Base-by-base conservation (phyloP, 1,140 invertebrate species). In the Aradophagus sp. region DNA sequence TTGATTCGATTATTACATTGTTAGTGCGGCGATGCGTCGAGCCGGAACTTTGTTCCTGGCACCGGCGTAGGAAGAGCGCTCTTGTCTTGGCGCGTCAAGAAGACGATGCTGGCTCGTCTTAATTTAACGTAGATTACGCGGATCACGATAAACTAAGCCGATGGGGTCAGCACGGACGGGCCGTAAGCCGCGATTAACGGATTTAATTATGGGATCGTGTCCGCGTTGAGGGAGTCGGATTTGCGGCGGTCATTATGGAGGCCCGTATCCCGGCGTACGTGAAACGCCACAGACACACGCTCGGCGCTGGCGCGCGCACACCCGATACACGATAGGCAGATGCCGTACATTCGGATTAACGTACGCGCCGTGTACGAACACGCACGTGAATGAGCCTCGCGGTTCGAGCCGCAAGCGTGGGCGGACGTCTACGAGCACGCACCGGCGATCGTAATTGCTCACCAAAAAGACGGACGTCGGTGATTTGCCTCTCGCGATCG, bases 141-240 rank as follows among this genome's bases (percentile, higher is more conserved):
- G 82, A 84, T 84, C 80, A 81, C 81, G 83, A 82, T 84, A 84
- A 84, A 82, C 80, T 77, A 80, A 83, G 76, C 79, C 78, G 81
- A 81, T 79, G 80, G 82, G 82, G 82, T 83, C 81, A 83, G 79
- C 80, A 74, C 72, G 52, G 36, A 45, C 42, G 55, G 53, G 11
- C 53, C 47, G 29, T 75, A 75, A 73, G 47, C 73, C 52, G 52
- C 65, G 69, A 75, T 75, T 73, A 75, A 73, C 58, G 65, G 69
- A 75, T 75, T 75, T 75, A 75, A 75, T 75, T 75, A 75, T 73
- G 65, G 69, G 69, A 75, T 72, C 55, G 59, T 61, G 59, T 59
- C 58, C 29, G 41, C 53, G 47, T 42, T 38, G 44, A 63, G 47
- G 53, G 53, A 58, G 58, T 63, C 42, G 56, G 56, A 67, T 75